Conservation (phyloP, 2,888 invertebrate species). For the Lasioglossum figueresi region DNA sequence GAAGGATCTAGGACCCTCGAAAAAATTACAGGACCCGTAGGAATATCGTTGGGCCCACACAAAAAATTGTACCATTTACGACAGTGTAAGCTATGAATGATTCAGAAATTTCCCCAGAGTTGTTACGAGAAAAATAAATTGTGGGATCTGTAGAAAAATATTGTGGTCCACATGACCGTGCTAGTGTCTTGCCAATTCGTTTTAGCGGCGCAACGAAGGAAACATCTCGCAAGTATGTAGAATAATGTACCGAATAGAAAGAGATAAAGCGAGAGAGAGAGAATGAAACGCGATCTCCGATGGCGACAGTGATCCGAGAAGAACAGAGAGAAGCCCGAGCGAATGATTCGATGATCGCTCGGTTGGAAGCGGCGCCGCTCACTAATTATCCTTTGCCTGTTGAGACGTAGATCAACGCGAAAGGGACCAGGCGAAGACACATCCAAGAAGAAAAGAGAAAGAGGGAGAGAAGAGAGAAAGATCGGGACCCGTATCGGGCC, state of each 20-base stretch:
- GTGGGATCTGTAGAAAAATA: too few species aligned
- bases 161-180: too few species aligned
- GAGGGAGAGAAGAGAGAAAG: slow-evolving; percentile 20
- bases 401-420: slow-evolving; percentile 66
- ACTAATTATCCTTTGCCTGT: slow-evolving; percentile 77
- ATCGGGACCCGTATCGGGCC: slow-evolving; percentile 57
- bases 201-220: neutral
- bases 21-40: neutral
- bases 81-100: too few species aligned
- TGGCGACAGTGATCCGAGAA: slow-evolving; percentile 44
- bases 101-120: too few species aligned
- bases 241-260: neutral
- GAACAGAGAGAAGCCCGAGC: slow-evolving; percentile 43
- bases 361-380: slow-evolving; percentile 74
- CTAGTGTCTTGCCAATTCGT: neutral
- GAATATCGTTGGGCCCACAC: neutral
- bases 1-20: neutral
- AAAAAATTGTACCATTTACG: neutral
- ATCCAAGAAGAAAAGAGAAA: slow-evolving; percentile 26
- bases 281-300: slow-evolving; percentile 28
- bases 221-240: neutral
- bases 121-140: too few species aligned
- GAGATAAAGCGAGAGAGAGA: neutral
- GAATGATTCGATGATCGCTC: slow-evolving; percentile 73
- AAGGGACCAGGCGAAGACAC: slow-evolving; percentile 47